Conservation (phyloP, 2,888 invertebrate genomes). For the Ophion ellenae region DNA sequence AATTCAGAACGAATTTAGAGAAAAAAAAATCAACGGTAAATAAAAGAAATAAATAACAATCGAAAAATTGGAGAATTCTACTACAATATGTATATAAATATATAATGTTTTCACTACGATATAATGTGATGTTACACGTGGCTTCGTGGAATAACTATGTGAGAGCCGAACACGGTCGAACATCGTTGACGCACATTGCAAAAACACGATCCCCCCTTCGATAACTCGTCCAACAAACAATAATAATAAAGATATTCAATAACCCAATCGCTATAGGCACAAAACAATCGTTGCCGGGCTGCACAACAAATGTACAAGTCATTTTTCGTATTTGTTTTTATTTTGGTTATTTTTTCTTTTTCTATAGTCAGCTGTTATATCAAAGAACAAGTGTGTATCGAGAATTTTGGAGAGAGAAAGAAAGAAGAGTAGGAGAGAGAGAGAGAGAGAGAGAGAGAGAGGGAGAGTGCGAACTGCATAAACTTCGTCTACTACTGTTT, state of each 20-base stretch:
- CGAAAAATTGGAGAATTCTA: background rate
- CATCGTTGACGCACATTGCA: background rate
- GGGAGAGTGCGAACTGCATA: background rate
- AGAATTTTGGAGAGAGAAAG: conserved; percentile 26
- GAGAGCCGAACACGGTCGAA: conserved; percentile 1
- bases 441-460: conserved; percentile 11
- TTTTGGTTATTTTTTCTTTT: conserved; percentile 29
- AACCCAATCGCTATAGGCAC: background rate
- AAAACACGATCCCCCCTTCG: background rate
- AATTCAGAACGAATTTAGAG: background rate
- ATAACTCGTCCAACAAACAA: background rate
- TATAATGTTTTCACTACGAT: background rate
- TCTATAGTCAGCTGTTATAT: conserved; percentile 47
- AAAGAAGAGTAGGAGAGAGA: background rate
- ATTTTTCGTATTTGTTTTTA: conserved; percentile 56
- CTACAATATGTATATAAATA: conserved; percentile 1
- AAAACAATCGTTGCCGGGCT: conserved; percentile 47
- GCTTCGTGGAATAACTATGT: background rate
- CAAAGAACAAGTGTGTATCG: conserved; percentile 42
- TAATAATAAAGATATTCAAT: background rate
- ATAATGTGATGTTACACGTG: background rate
- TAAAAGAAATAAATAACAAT: conserved; percentile 11
- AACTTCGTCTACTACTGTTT: conserved; percentile 33
- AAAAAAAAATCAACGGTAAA: conserved; percentile 1
- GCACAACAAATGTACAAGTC: conserved; percentile 54